Conservation (phyloP, 1,140 invertebrate species). For the Lerema accius region DNA sequence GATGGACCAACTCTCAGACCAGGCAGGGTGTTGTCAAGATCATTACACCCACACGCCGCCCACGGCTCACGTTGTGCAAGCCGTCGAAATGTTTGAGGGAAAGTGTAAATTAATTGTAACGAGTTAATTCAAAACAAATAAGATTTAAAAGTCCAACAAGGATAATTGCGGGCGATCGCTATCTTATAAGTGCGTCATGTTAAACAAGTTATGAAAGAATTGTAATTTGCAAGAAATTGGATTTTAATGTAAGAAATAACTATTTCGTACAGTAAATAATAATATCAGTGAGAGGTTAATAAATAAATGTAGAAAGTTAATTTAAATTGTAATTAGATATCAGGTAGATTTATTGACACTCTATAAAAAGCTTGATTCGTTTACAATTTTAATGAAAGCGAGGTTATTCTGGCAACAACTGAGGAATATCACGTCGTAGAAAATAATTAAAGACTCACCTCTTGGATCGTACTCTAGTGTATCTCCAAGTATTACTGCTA, state of each 20-base stretch:
- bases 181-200: too few species aligned
- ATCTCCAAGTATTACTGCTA: constrained; percentile 75
- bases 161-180: constrained; percentile 1
- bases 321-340: too few species aligned
- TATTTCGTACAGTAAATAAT: too few species aligned
- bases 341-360: too few species aligned
- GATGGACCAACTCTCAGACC: constrained; percentile 23
- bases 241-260: background rate
- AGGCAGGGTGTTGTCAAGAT: constrained; percentile 36
- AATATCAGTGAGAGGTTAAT: too few species aligned
- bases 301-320: too few species aligned
- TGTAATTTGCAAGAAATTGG: constrained; percentile 2
- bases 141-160: constrained; percentile 11
- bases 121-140: constrained; percentile 23
- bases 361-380: too few species aligned
- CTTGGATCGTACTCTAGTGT: constrained; percentile 73
- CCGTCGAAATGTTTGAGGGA: constrained; percentile 42
- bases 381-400: too few species aligned
- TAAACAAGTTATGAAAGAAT: background rate
- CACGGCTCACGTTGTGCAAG: constrained; percentile 35
- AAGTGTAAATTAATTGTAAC: constrained; percentile 44
- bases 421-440: background rate
- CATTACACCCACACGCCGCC: constrained; percentile 41
- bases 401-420: background rate
- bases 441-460: constrained; percentile 54